Percentiles rank a stretch among this genome's conserved stretches.
phyloP scores from a whole-genome alignment of 2,888 invertebrate species.

The Ormyrus pomaceus region DNA sequence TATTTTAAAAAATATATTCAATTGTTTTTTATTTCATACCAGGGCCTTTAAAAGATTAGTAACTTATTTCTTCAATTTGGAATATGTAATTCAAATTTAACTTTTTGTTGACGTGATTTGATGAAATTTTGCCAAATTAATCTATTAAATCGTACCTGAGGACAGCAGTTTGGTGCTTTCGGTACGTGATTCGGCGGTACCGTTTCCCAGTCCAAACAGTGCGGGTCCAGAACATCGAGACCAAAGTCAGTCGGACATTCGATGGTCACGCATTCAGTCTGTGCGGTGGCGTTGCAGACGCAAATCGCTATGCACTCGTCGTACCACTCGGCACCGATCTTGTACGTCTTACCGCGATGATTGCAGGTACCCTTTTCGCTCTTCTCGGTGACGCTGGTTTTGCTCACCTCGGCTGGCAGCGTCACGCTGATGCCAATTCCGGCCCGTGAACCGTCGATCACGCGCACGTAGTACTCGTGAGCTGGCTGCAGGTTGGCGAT shows the following conservation, averaged over 20 bases:
- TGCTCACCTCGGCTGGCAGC: conserved; percentile 70
- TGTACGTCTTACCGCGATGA: conserved; percentile 75
- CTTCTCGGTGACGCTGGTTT: conserved; percentile 69
- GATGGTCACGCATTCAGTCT: conserved; percentile 85
- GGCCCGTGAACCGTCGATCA: conserved; percentile 66
- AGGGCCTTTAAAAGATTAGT: too few species aligned
- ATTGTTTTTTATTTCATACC: not conserved
- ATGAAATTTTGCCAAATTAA: not conserved
- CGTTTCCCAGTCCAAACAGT: conserved; percentile 91
- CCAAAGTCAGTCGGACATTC: conserved; percentile 91
- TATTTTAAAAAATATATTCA: not conserved
- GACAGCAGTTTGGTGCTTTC: conserved; percentile 88
- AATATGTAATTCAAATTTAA: too few species aligned
- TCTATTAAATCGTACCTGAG: conserved; percentile 71
- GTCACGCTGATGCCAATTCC: conserved; percentile 69
- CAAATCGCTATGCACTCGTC: conserved; percentile 89
- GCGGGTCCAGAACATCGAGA: conserved; percentile 88
- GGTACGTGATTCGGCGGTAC: conserved; percentile 84
- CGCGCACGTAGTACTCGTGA: conserved; percentile 73
- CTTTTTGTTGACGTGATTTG: not conserved
- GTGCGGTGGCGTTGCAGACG: conserved; percentile 82
- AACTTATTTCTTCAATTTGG: too few species aligned
- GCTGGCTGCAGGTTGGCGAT: conserved; percentile 72
- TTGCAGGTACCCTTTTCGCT: conserved; percentile 66
- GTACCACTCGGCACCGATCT: conserved; percentile 78